Evolutionary conservation across 2,113 vertebrate genomes (phyloP).

Genomic region (Tragelaphus buxtoni): DNA sequence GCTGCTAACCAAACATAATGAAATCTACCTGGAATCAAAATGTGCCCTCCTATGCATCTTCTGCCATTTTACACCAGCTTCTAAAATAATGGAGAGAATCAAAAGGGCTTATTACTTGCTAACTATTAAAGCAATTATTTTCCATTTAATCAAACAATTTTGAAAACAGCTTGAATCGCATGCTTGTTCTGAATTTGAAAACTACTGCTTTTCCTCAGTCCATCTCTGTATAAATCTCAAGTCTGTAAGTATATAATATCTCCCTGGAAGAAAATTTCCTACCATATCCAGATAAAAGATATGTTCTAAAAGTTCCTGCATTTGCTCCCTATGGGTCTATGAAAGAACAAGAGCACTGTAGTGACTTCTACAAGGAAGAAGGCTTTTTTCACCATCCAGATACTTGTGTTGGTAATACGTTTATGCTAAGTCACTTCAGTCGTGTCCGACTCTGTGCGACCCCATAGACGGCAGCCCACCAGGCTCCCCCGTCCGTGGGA

Average conservation of each 20-base stretch:
- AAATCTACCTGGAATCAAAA: neutral
- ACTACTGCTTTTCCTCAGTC: neutral
- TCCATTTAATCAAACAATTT: conserved; percentile 44
- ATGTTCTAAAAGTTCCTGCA: neutral
- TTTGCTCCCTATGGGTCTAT: neutral
- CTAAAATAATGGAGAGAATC: neutral
- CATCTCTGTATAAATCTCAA: neutral
- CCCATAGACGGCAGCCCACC: too few relatives aligned
- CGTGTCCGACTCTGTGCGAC: too few relatives aligned
- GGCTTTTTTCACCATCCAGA: neutral
- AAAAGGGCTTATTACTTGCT: neutral
- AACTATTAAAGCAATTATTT: conserved; percentile 38
- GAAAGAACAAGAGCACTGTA: neutral
- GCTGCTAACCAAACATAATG: neutral
- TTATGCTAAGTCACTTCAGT: too few relatives aligned
- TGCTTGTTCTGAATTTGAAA: neutral
- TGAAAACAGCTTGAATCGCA: conserved; percentile 6
- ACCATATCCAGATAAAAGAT: neutral
- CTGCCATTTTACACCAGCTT: neutral
- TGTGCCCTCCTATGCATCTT: neutral
- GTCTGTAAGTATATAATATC: neutral
- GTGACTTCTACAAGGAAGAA: neutral
- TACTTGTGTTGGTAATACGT: neutral
- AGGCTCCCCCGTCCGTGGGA: too few relatives aligned
- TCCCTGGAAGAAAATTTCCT: neutral